Base-by-base conservation (phyloP, 2,113 vertebrate species). In the Falcunculus frontatus region DNA sequence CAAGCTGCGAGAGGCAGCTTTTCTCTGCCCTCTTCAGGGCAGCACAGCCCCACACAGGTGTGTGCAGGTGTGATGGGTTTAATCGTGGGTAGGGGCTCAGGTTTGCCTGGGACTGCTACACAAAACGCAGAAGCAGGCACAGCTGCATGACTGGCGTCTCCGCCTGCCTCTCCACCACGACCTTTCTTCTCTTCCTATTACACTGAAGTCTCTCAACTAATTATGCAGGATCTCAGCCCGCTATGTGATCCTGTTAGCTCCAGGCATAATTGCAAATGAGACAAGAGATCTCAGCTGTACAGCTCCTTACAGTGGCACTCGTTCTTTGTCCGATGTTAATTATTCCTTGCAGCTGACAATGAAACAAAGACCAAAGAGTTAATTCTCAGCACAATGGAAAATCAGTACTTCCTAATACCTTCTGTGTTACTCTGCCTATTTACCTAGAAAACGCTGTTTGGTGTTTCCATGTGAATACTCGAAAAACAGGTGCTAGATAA, bases 201-300 rank as follows among this genome's bases (percentile, higher is more conserved):
- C 50, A 62, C 17, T 74, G 74, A 95, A 68, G 41, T 90, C 55
- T 93, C 49, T 83, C 83, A 85, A 90, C 41, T 96, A 91, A 95
- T 97, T 93, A 97, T 86, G 75, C 74, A 92, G 88, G 82, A 82
- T 57, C 73, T 91, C 56, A 84, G 69, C 52, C 60, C 53, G 32
- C 49, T 63, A 2, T 50, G 30, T 53, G 84, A 91, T 89, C 53
- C 41, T 85, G 68, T 85, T 96, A 95, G 84, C 91, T 97, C 62
- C n/a, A 93, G 90, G 79, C 83, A 52, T 80, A 90, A 96, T 57
- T 95, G 81, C 95, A 97, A 97, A 97, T 87, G 78, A 97, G 86
- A 94, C 56, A 78, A 86, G 85, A 97, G 96, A 89, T 95, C 90
- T 96, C 95, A 78, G 68, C 75, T 95, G 82, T 63, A 78, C 82